A percentile compares a stretch with the other conserved stretches of the same genome.
These are phyloP conservation scores for Rhagium mordax DNA, from an alignment of 2,888 invertebrate species.

Conservation along the genomic window DNA sequence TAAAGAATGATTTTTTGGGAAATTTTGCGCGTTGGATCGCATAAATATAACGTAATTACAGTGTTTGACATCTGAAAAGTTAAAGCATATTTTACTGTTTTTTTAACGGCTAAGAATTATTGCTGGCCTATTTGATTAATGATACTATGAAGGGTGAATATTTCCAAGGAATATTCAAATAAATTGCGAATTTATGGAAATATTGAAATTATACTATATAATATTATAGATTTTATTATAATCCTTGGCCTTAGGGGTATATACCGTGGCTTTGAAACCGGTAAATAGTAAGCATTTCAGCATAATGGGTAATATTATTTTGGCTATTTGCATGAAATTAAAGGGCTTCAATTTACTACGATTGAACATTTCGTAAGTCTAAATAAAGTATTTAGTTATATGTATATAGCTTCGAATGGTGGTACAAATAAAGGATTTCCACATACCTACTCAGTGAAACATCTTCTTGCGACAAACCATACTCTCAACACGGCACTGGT, in stretches of 20 bases:
- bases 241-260: background rate
- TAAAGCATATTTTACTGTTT: background rate
- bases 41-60: background rate
- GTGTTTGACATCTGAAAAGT: background rate
- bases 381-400: too few relatives aligned
- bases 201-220: background rate
- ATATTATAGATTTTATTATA: background rate
- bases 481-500: too few relatives aligned
- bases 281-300: background rate
- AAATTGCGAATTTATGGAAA: conserved; percentile 2
- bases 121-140: background rate
- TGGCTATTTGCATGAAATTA: background rate
- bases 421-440: too few relatives aligned
- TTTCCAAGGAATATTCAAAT: background rate
- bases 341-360: background rate
- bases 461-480: too few relatives aligned
- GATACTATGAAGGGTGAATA: background rate
- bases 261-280: background rate
- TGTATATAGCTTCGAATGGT: too few relatives aligned
- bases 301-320: background rate
- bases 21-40: background rate
- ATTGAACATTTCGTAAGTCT: background rate
- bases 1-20: too few relatives aligned
- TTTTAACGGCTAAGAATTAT: background rate
- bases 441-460: too few relatives aligned